Evolutionary conservation across 1,140 invertebrate genomes (phyloP).

Genomic region (Ceratitis capitata): DNA sequence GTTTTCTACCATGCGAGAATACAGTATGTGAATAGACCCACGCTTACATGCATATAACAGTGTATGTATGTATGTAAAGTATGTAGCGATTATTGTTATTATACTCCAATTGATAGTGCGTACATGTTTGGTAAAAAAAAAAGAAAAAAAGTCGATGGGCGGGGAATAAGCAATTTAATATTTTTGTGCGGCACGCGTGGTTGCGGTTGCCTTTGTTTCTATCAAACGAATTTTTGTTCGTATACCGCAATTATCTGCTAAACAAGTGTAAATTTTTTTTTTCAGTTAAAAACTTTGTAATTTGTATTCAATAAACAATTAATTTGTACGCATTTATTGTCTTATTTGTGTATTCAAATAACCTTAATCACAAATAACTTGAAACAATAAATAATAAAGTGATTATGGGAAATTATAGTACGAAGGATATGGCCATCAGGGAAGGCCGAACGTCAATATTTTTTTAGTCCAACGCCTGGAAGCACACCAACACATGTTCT

Average conservation of each 20-base stretch:
- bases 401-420: neutral
- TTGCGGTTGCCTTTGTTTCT: neutral
- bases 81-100: neutral
- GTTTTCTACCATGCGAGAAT: neutral
- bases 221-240: neutral
- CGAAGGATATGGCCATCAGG: neutral
- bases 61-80: neutral
- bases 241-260: neutral
- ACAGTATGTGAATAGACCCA: no score
- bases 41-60: neutral
- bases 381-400: neutral
- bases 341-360: neutral
- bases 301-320: neutral
- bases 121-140: neutral
- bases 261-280: neutral
- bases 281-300: neutral
- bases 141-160: neutral
- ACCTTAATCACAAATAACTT: neutral
- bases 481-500: no score
- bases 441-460: no score
- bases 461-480: no score
- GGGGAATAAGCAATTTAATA: neutral
- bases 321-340: neutral
- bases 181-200: neutral
- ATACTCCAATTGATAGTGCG: neutral